These are phyloP conservation scores for Hydrotaea diabolus DNA, from an alignment of 2,888 invertebrate genomes.

Conservation along the genomic window DNA sequence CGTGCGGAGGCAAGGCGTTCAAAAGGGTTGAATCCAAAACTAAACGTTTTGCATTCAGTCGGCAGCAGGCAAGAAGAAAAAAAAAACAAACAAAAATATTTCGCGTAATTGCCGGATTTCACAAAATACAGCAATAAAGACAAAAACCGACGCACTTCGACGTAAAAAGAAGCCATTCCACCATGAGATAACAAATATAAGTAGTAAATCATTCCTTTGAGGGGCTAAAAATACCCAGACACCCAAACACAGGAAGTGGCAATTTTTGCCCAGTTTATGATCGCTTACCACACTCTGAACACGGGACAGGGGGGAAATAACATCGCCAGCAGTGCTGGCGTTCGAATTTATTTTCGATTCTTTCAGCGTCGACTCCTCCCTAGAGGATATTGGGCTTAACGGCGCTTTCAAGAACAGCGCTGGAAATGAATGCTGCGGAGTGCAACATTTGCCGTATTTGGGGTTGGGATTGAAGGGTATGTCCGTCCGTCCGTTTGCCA, in stretches of 20 bases:
- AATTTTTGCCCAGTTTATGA: constrained; percentile 59
- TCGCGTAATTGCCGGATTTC: constrained; percentile 14
- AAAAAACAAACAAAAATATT: too few relatives aligned
- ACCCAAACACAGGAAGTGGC: constrained; percentile 58
- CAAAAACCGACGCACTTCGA: neutral
- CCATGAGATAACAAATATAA: constrained; percentile 17
- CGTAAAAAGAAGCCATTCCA: neutral
- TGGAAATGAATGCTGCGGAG: neutral
- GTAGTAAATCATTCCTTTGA: constrained; percentile 61
- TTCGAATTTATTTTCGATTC: constrained; percentile 10
- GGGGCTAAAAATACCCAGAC: constrained; percentile 34
- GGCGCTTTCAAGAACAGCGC: neutral
- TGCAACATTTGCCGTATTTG: neutral
- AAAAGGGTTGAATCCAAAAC: neutral
- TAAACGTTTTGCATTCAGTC: neutral
- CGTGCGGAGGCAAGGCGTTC: neutral
- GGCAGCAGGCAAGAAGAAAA: too few relatives aligned
- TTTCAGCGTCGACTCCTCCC: neutral
- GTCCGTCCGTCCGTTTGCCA: neutral
- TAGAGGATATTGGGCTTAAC: neutral
- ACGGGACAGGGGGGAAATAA: neutral
- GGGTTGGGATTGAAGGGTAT: constrained; percentile 10
- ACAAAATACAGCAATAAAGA: neutral
- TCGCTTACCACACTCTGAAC: constrained; percentile 7
- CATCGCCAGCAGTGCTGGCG: neutral